Evolutionary conservation across 2,888 invertebrate species (phyloP).

Genomic region (Pristionchus arcanus): DNA sequence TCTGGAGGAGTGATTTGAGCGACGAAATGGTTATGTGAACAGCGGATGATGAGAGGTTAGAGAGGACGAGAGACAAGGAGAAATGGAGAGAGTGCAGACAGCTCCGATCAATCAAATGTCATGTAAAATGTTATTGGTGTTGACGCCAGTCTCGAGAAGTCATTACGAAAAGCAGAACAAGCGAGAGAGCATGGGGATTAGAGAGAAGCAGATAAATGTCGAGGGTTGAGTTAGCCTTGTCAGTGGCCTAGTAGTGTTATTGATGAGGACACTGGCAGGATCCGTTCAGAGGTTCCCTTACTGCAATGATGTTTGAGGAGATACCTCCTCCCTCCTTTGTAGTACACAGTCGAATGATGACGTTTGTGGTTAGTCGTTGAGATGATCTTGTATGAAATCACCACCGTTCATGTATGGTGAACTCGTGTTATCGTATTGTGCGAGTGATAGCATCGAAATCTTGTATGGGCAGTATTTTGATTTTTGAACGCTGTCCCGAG

Average conservation of each 20-base stretch:
- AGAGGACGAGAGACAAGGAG: not conserved
- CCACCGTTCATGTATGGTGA: not conserved
- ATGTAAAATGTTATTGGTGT: conserved; percentile 29
- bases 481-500: too few species aligned
- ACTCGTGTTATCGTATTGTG: not conserved
- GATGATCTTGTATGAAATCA: not conserved
- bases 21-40: conserved; percentile 16
- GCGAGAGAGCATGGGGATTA: not conserved
- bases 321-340: too few species aligned
- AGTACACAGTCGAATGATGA: too few species aligned
- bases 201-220: not conserved
- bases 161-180: not conserved
- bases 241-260: too few species aligned
- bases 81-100: not conserved
- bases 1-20: not conserved
- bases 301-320: too few species aligned
- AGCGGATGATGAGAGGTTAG: not conserved
- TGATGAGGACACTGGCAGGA: too few species aligned
- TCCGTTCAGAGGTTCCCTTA: too few species aligned
- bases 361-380: not conserved
- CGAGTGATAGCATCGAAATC: not conserved
- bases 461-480: not conserved
- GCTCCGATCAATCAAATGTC: not conserved
- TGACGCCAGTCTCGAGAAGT: conserved; percentile 6
- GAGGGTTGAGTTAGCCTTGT: not conserved